phyloP scores from a whole-genome alignment of 2,113 vertebrate genomes.

The Butorides virescens region DNA sequence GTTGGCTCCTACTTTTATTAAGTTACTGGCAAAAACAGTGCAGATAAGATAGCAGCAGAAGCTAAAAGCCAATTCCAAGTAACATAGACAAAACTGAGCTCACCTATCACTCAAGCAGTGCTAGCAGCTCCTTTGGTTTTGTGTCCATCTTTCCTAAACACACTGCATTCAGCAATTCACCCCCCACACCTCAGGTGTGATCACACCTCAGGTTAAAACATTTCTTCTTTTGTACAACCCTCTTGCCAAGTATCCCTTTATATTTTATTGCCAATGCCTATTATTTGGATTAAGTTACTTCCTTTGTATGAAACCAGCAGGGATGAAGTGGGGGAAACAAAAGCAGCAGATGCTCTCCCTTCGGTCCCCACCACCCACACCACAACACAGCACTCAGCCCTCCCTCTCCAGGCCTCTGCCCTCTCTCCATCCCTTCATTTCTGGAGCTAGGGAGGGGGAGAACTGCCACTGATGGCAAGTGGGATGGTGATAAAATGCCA shows the following conservation, averaged over 20 bases:
- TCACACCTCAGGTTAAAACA: neutral
- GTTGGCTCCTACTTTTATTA: neutral
- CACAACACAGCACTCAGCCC: neutral
- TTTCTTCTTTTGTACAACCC: neutral
- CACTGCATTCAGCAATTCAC: neutral
- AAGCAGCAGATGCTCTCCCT: neutral
- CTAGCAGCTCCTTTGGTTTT: neutral
- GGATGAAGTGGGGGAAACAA: neutral
- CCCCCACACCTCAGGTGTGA: neutral
- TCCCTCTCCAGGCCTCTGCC: neutral
- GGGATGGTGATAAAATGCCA: neutral
- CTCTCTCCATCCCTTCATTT: neutral
- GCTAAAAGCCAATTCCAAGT: neutral
- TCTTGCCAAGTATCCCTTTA: neutral
- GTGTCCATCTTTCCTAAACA: neutral
- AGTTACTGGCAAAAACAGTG: neutral
- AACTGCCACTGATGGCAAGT: neutral
- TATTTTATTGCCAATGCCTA: neutral
- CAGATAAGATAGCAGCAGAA: neutral
- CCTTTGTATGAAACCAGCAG: neutral
- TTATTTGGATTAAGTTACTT: neutral
- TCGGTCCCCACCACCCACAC: neutral
- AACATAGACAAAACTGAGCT: rapidly evolving
- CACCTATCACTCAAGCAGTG: neutral
- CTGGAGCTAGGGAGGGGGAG: neutral